These are phyloP conservation scores for Sinocyclocheilus anophthalmus DNA, from an alignment of 2,113 vertebrate species.

Conservation along the genomic window DNA sequence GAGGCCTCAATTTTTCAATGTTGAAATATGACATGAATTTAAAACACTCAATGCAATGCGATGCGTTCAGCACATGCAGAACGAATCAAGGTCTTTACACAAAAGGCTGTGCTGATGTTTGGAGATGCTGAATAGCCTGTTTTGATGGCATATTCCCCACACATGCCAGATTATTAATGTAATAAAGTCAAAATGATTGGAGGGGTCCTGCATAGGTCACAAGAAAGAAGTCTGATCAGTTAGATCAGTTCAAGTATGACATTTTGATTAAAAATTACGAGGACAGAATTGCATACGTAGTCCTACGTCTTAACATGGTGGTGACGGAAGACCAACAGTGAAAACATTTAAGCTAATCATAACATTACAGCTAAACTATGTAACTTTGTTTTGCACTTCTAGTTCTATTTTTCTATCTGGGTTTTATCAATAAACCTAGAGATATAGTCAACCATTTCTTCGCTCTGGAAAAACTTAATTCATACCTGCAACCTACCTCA, in stretches of 20 bases:
- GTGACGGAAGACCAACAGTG: too few species aligned
- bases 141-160: background rate
- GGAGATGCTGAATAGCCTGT: background rate
- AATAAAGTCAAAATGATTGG: background rate
- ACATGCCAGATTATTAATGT: background rate
- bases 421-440: background rate
- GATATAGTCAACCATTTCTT: background rate
- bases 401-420: background rate
- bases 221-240: background rate
- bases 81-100: background rate
- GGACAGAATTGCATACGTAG: background rate
- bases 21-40: slow-evolving; percentile 11
- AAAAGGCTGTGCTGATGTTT: background rate
- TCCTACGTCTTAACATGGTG: background rate
- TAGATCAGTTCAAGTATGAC: too few species aligned
- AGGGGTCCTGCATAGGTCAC: background rate
- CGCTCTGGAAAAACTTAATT: slow-evolving; percentile 33
- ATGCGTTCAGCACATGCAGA: background rate
- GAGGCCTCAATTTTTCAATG: background rate
- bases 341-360: background rate
- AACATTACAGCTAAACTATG: background rate
- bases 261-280: too few species aligned
- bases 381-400: background rate
- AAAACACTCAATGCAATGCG: background rate
- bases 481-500: slow-evolving; percentile 81